A percentile compares a stretch with the other conserved stretches of the same genome.
Evolutionary conservation across 2,113 vertebrate genomes (phyloP).

Genomic region (Myodes glareolus): DNA sequence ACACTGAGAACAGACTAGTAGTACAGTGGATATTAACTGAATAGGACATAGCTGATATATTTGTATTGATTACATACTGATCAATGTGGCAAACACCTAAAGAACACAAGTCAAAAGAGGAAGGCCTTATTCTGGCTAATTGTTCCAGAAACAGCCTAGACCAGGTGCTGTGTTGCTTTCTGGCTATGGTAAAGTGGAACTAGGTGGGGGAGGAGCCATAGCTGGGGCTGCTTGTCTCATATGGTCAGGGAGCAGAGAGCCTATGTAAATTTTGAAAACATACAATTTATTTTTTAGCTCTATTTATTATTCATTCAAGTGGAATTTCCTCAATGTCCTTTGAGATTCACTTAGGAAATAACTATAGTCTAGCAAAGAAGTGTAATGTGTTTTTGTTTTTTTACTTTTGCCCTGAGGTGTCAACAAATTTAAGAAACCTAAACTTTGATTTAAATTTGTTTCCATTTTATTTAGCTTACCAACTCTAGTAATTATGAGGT

Average conservation of each 20-base stretch:
- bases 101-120: no score
- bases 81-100: background rate
- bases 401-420: background rate
- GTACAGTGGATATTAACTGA: background rate
- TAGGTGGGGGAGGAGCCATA: no score
- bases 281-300: slow-evolving; percentile 36
- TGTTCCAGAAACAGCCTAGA: background rate
- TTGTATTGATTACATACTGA: background rate
- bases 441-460: slow-evolving; percentile 7
- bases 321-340: slow-evolving; percentile 35
- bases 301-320: slow-evolving; percentile 26
- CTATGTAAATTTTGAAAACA: slow-evolving; percentile 16
- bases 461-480: slow-evolving; percentile 19
- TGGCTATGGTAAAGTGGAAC: background rate
- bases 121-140: background rate
- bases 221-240: background rate
- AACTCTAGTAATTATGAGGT: slow-evolving; percentile 24
- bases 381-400: background rate
- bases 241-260: background rate
- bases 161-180: no score
- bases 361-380: slow-evolving; percentile 13
- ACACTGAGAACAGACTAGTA: background rate
- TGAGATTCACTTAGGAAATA: slow-evolving; percentile 4
- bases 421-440: slow-evolving; percentile 14
- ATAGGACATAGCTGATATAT: background rate